Evolutionary conservation across 2,888 invertebrate species (phyloP), one percentile per base, ranked within the genome.

Genomic region (Parnassius glacialis): DNA sequence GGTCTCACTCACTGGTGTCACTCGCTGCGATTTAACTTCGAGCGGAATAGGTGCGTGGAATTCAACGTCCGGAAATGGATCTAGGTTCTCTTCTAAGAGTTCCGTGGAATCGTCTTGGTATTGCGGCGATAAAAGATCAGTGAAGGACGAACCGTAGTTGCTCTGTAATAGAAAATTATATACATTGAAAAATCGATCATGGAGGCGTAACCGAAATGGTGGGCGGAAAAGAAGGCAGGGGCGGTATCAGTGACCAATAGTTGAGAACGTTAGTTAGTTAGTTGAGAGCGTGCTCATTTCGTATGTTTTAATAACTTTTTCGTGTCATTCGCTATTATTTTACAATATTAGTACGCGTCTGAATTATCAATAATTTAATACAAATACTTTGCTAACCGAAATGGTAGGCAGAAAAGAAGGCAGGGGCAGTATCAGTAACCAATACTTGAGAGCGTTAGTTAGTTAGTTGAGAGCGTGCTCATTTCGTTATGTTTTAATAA

Each of bases 141-240:
- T 94, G 87, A 95, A 95, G 90, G 94, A 95, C 87, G 95, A 93
- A 91, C 94, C 94, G 93, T 95, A 95, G 85, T 95, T 94, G 89
- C 94, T 94, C 95, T 95, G 94, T 65, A 93, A 93, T 71, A 80
- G 79, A 88, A 90, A 72, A 65, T 69, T 51, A 16, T 44, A 16
- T 44, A 25, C 25, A 57, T 62, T 57, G 57, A 56, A 64, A 67
- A 70, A 71, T 72, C 70, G 61, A 72, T 79, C 67, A 77, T 72
- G 81, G 83, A 81, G 89, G 90, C 88, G 90, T 87, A 72, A 73
- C 77, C 70, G 67, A 70, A 75, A 68, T 68, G 75, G 87, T 85
- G 89, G 90, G 90, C 85, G 89, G 87, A 62, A 65, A 74, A 76
- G 73, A 72, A 70, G 74, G 68, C 74, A 80, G 83, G 85, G 89